These are phyloP conservation scores for Pontoporia blainvillei DNA, from an alignment of 2,113 vertebrate species.

Conservation along the genomic window DNA sequence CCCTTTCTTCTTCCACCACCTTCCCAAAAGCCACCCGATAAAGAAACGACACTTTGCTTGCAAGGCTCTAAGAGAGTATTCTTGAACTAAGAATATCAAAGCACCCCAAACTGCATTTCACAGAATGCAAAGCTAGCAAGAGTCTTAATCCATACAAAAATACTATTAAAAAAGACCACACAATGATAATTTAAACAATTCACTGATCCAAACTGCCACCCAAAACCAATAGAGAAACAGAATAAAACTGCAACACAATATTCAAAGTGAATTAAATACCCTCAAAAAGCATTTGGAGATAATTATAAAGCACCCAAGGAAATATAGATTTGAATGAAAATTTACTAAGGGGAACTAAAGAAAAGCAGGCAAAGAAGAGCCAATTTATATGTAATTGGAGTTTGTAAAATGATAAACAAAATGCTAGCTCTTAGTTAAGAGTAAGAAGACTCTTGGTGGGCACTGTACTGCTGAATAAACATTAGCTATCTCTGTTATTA, in stretches of 20 bases:
- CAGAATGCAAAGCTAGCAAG: background rate
- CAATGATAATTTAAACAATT: background rate
- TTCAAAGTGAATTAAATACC: background rate
- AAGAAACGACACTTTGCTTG: background rate
- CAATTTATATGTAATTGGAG: background rate
- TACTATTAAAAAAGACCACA: background rate
- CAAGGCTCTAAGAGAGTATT: background rate
- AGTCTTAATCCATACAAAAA: background rate
- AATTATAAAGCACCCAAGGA: background rate
- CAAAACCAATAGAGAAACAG: background rate
- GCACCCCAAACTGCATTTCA: background rate
- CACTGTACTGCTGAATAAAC: background rate
- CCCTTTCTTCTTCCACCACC: background rate
- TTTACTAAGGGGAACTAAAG: background rate
- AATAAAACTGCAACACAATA: background rate
- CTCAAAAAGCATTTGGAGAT: background rate
- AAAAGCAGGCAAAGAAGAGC: no score
- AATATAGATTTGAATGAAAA: background rate
- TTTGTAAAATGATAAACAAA: background rate
- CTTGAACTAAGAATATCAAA: background rate
- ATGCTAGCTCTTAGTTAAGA: background rate
- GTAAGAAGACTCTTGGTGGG: background rate
- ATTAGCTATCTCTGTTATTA: background rate
- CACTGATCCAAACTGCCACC: background rate
- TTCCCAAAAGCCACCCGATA: background rate